Base-by-base conservation (phyloP, 2,113 vertebrate species). In the Redunca redunca region DNA sequence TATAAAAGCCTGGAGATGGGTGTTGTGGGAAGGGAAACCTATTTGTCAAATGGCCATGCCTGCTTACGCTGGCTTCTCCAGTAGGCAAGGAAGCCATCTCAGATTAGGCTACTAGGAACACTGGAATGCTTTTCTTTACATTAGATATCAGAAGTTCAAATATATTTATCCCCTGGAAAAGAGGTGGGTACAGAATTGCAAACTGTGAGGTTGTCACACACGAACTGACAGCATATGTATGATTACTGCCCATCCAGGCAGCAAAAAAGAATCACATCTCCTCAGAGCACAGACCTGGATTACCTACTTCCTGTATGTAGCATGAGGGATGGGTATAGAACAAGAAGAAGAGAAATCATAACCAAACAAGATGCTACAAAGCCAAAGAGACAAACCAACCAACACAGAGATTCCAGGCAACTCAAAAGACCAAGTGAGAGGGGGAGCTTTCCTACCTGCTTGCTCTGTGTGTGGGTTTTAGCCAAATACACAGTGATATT, bases 1-100 rank as follows among this genome's bases (percentile, higher is more conserved):
- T 92, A 81, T 88, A 90, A 97, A 98, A 97, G 48, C 95, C 92
- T 46, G 7, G 25, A 88, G 93, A 94, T 91, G 90, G 67, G 53
- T 40, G 88, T 40, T 55, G 46, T 25, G 21, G 33, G 7, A 74
- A 52, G 3, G 13, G 67, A 93, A 97, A 88, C 23, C 85, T 82
- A 50, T 91, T 95, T 95, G 93, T 94, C 90, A 94, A 78, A 55
- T 5, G 84, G 53, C 88, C 83, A 62, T 21, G 30, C 74, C 21
- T 60, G 36, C 80, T 96, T 64, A 52, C 0, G 0, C 58, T 11
- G 43, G 50, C 81, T 95, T 96, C 17, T 96, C 43, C 9, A 23
- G 64, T n/a, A 33, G 81, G 30, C 26, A 46, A 52, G 43, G 67
- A 60, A 64, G 33, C 46, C 11, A 4, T 16, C 30, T 10, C 25